Percentiles rank a stretch among this genome's conserved stretches.
Evolutionary conservation across 1,140 invertebrate species (phyloP).

Genomic region (Reticulitermes speratus): DNA sequence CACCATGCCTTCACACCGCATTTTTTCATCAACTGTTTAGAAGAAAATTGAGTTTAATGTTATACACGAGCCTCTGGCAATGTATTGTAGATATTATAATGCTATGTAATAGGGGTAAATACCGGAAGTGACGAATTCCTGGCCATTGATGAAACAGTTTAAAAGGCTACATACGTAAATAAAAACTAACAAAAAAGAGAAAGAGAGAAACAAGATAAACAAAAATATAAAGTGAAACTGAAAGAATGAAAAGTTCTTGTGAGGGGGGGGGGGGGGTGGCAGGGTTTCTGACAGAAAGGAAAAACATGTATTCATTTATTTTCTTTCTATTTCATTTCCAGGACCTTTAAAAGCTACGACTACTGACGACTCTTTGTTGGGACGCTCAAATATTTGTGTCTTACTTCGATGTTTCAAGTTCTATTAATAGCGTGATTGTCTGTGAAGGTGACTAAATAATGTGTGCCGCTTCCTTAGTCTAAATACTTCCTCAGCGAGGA

Average conservation of each 20-base stretch:
- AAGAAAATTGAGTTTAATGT: not conserved
- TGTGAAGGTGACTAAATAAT: not conserved
- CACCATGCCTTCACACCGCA: no score
- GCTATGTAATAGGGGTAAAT: not conserved
- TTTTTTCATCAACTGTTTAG: not conserved
- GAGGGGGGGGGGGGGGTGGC: no score
- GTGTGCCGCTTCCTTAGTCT: not conserved
- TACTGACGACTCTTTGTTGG: not conserved
- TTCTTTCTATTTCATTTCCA: not conserved
- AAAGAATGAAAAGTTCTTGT: no score
- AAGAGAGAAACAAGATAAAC: no score
- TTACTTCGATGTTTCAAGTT: not conserved
- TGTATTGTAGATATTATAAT: not conserved
- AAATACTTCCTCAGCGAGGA: no score
- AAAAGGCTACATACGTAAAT: not conserved
- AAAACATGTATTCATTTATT: not conserved
- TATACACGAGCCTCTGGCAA: not conserved
- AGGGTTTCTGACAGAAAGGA: not conserved
- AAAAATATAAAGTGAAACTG: no score
- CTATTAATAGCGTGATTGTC: conserved; percentile 10
- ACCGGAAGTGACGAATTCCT: not conserved
- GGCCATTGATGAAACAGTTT: not conserved
- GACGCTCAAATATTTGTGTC: not conserved
- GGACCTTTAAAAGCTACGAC: not conserved
- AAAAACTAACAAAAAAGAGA: not conserved